A percentile compares a stretch with the other conserved stretches of the same genome.
Evolutionary conservation across 1,140 invertebrate species (phyloP).

Genomic region (Oedothorax gibbosus): DNA sequence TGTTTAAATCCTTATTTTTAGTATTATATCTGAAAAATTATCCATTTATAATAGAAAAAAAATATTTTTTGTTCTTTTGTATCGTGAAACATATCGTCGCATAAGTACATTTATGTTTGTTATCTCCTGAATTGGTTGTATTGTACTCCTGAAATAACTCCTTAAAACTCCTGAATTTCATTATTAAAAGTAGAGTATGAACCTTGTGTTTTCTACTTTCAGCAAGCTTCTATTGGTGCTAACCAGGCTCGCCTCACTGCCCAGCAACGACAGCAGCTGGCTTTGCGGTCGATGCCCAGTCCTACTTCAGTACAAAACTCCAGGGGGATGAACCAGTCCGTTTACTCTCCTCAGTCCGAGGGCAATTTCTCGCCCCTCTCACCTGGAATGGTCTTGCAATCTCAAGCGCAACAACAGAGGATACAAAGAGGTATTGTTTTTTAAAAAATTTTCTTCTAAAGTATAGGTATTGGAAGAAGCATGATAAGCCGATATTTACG

Average conservation of each 20-base stretch:
- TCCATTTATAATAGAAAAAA: too few species aligned
- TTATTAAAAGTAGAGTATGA: not conserved
- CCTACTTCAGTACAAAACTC: constrained; percentile 31
- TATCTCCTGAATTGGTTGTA: too few species aligned
- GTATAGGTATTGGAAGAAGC: not conserved
- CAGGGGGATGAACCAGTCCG: constrained; percentile 14
- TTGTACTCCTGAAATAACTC: not conserved
- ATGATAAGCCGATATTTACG: too few species aligned
- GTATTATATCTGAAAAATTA: too few species aligned
- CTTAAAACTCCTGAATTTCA: too few species aligned
- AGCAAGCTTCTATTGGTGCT: constrained; percentile 37
- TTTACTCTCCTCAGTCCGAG: constrained; percentile 28
- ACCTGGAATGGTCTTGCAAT: constrained; percentile 49
- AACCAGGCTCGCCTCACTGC: constrained; percentile 36
- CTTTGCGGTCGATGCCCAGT: constrained; percentile 33
- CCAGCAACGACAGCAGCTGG: constrained; percentile 50
- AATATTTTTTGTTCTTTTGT: too few species aligned
- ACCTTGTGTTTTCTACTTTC: not conserved
- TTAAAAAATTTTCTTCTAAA: not conserved
- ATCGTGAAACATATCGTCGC: too few species aligned
- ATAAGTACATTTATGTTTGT: too few species aligned
- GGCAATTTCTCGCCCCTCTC: constrained; percentile 29
- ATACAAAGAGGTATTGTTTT: constrained; percentile 35
- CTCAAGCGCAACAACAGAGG: constrained; percentile 51
- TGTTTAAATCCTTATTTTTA: too few species aligned